Conservation (phyloP, 30 jellyfish, hydroid and myxozoan species). For the Turritopsis dohrnii region DNA sequence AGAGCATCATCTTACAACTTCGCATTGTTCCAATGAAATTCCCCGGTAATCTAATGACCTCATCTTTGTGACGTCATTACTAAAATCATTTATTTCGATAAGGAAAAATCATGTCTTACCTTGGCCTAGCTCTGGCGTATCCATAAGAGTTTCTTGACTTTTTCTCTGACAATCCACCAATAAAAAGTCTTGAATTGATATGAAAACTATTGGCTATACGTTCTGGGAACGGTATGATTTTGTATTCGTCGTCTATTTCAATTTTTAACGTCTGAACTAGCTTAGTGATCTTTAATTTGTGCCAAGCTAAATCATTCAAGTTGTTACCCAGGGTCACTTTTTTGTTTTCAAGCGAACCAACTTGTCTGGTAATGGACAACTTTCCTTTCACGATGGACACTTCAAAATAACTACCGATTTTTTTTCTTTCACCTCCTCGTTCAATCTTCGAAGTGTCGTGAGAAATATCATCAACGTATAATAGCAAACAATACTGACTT, state of each 20-base stretch:
- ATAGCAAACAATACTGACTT: constrained; percentile 36
- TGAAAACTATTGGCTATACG: constrained; percentile 21
- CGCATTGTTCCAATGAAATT: not conserved
- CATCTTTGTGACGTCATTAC: not conserved
- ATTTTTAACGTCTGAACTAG: constrained; percentile 34
- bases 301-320: constrained; percentile 77
- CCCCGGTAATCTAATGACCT: not conserved
- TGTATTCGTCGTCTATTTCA: constrained; percentile 40
- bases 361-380: constrained; percentile 49
- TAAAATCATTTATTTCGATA: too few relatives aligned
- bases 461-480: constrained; percentile 42
- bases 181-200: constrained; percentile 63
- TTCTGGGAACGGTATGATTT: constrained; percentile 2
- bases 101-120: not conserved
- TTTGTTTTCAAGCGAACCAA: constrained; percentile 35
- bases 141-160: constrained; percentile 7
- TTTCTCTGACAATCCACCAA: constrained; percentile 62
- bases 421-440: constrained; percentile 24
- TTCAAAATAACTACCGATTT: constrained; percentile 40
- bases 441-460: not conserved
- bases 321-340: constrained; percentile 37
- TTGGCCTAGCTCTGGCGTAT: constrained; percentile 10
- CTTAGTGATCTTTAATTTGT: constrained; percentile 40
- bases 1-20: not conserved
- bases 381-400: constrained; percentile 51